Percentiles rank a stretch among this genome's conserved stretches.
Conservation (phyloP, 2,113 vertebrate species). For the Ceyx margarethae region DNA sequence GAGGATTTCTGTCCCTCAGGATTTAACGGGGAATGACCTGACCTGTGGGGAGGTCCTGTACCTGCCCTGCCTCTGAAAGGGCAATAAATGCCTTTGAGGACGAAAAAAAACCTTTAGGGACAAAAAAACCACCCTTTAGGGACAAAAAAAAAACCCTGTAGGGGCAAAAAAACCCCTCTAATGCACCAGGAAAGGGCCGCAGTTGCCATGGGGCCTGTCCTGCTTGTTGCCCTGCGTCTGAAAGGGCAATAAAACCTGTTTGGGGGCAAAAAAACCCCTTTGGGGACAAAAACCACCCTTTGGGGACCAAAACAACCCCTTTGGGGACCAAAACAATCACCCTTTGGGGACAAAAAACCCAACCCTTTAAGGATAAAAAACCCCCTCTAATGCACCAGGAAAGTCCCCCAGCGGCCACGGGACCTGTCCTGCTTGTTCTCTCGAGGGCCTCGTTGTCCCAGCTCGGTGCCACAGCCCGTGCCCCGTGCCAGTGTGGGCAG, state of each 20-base stretch:
- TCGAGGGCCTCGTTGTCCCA: neutral
- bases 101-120: too few relatives aligned
- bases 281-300: too few relatives aligned
- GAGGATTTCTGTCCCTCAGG: neutral
- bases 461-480: neutral
- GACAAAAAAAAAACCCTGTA: too few relatives aligned
- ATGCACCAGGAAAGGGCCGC: too few relatives aligned
- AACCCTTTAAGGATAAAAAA: rapidly evolving
- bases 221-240: neutral
- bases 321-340: too few relatives aligned
- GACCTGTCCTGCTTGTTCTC: rapidly evolving
- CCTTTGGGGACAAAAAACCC: neutral
- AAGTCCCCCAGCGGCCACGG: neutral
- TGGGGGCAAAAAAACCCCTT: rapidly evolving
- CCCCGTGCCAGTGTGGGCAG: neutral
- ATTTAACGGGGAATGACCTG: neutral
- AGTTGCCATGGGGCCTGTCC: too few relatives aligned
- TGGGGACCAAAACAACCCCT: neutral
- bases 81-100: rapidly evolving
- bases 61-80: neutral
- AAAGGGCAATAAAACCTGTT: neutral
- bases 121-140: too few relatives aligned
- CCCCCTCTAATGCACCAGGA: rapidly evolving
- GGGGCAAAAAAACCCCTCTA: too few relatives aligned
- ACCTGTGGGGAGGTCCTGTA: rapidly evolving